Evolutionary conservation across 2,797 vertebrate species (phyloP).

Genomic region (Poeciliopsis turneri): DNA sequence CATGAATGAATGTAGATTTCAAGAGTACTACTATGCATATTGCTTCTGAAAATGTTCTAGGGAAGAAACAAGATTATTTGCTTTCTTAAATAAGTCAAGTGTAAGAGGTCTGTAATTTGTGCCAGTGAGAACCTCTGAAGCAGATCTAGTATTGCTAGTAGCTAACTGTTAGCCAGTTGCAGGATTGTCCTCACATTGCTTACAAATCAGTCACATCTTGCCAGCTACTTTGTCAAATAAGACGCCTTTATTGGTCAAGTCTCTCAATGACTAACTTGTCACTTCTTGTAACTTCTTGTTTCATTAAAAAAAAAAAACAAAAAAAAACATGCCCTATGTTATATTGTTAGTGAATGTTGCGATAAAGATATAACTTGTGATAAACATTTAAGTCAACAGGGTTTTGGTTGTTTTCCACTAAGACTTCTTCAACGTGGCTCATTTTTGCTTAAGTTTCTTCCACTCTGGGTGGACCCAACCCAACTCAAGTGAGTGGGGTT

Average conservation of each 20-base stretch:
- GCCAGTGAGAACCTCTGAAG: neutral
- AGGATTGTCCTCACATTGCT: neutral
- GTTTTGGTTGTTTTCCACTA: neutral
- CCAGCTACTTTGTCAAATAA: neutral
- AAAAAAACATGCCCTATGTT: neutral
- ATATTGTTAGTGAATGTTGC: neutral
- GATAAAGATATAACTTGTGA: neutral
- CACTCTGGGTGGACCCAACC: neutral
- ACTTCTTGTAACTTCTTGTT: neutral
- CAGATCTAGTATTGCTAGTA: neutral
- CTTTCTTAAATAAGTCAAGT: neutral
- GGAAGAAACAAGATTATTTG: neutral
- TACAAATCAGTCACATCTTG: neutral
- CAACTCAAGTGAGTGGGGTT: neutral
- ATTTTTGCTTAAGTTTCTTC: neutral
- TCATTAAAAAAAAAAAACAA: neutral
- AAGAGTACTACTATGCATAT: neutral
- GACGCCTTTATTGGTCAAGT: neutral
- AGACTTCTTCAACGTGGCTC: neutral
- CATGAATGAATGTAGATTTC: constrained; percentile 24
- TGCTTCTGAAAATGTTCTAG: neutral
- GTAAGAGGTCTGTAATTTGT: neutral
- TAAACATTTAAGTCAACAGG: neutral
- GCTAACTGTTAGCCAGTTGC: neutral
- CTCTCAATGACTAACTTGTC: neutral